Base-by-base conservation (phyloP, 2,797 vertebrate species). In the Chrysocyon brachyurus region DNA sequence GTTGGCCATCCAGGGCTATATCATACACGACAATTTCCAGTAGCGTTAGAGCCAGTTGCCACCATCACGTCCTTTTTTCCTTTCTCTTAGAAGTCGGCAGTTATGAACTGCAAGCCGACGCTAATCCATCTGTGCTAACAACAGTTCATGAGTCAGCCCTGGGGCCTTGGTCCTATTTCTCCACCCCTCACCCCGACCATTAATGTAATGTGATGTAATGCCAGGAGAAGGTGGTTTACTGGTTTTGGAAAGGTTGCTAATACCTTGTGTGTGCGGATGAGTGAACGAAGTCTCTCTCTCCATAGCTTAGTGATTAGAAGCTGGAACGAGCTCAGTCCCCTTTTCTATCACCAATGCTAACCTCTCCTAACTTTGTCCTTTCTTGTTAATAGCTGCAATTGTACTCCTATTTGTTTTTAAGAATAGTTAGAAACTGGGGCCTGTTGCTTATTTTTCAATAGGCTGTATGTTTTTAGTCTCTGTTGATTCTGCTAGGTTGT, bases 381-480 rank as follows among this genome's bases (percentile, higher is more conserved):
- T 96, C 19, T 56, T 94, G 3, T 59, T 89, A 70, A 22, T 85
- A 87, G 17, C 24, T 93, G 17, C 14, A 83, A 64, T 87, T 94
- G 84, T 90, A 40, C 61, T 93, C 33, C 8, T 73, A 56, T 12
- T 83, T 73, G 26, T 56, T 40, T 52, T 90, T 15, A 92, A 92
- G 72, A 94, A 78, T 22, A 93, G 68, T 64, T 87, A 57, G n/a
- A 85, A 94, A 12, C 59, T 91, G 56, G 28, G 12, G 82, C 9
- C 21, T 84, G 9, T 81, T 93, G 93, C 93, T 68, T 81, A 57
- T 16, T 95, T 92, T 89, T 95, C 33, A 81, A 63, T 72, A 56
- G 40, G 21, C 17, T 91, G 61, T 36, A 86, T 56, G 16, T 28
- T 97, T 66, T 24, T 19, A 96, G 86, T n/a, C 10, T 86, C 54